Conservation (phyloP, 2,797 vertebrate genomes). For the Sarcophilus harrisii region DNA sequence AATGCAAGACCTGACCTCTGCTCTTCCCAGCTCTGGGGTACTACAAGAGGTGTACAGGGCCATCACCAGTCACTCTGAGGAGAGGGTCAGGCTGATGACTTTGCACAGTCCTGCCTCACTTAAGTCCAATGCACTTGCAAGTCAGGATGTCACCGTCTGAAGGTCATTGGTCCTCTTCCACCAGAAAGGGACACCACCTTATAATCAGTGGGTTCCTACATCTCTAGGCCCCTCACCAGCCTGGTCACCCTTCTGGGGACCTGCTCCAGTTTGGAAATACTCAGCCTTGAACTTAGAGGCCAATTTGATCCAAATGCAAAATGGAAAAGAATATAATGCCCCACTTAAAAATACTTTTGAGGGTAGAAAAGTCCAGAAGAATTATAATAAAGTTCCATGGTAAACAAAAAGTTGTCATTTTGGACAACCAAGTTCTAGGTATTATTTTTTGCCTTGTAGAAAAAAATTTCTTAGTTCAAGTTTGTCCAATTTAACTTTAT, state of each 20-base stretch:
- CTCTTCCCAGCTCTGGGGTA: background rate
- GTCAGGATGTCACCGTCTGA: background rate
- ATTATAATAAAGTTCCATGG: background rate
- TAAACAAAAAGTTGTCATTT: background rate
- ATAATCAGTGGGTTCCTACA: background rate
- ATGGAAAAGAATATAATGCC: background rate
- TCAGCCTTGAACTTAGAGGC: background rate
- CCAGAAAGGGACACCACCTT: background rate
- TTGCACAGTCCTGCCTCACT: background rate
- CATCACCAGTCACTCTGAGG: background rate
- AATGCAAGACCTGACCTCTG: background rate
- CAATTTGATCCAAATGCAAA: background rate
- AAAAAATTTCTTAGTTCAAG: background rate
- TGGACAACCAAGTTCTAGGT: background rate
- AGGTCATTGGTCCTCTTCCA: background rate
- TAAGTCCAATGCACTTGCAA: background rate
- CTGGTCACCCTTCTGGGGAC: background rate
- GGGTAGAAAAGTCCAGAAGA: background rate
- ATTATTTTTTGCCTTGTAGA: background rate
- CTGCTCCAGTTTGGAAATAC: background rate
- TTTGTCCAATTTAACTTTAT: background rate
- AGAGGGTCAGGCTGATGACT: background rate
- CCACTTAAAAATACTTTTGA: background rate
- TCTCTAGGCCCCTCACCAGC: background rate
- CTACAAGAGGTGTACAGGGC: background rate